Evolutionary conservation across 1,140 invertebrate species (phyloP), one percentile per base, ranked within the genome.

Genomic region (Penaeus chinensis): DNA sequence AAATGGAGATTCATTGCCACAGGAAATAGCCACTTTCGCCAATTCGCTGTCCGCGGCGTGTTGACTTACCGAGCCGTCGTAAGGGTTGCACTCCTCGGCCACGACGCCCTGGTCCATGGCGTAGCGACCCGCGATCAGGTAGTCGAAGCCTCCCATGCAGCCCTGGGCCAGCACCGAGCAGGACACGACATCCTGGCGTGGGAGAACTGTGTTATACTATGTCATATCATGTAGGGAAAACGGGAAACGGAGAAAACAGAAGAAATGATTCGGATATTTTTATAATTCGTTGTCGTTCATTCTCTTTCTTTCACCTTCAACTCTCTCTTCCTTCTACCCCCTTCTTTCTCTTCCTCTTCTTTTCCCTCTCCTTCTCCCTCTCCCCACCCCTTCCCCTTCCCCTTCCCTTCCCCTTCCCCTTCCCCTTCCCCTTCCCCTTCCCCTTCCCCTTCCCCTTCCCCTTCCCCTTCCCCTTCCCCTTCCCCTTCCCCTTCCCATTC

Each of bases 61-160:
- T n/a, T 32, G 42, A 10, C 91, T 91, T 90, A 93, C 93, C 65
- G 87, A 83, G 69, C 92, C 91, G 19, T 91, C 88, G 90, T 94
- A 94, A 11, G 93, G 93, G 91, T 93, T 92, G 87, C 93, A 94
- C 16, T 91, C 85, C 89, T 94, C 94, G 5, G 91, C 90, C 16
- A 93, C 92, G 10, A 94, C 89, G 27, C 94, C 93, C 91, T 92
- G 94, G 89, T 94, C 94, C 61, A 89, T 87, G 11, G 89, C 91
- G 89, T 93, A 92, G 84, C 92, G 91, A 10, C 94, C 94, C 80
- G 91, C 93, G 89, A 94, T 93, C 66, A 94, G 92, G 89, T 94
- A 94, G 3, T 93, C 92, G 89, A 94, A 94, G 2, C 94, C 94
- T 37, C 94, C 94, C 7, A 91, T 91, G 91, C 94, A 94, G 13